Base-by-base conservation (phyloP, 2,888 invertebrate genomes). In the Harmothoe impar region DNA sequence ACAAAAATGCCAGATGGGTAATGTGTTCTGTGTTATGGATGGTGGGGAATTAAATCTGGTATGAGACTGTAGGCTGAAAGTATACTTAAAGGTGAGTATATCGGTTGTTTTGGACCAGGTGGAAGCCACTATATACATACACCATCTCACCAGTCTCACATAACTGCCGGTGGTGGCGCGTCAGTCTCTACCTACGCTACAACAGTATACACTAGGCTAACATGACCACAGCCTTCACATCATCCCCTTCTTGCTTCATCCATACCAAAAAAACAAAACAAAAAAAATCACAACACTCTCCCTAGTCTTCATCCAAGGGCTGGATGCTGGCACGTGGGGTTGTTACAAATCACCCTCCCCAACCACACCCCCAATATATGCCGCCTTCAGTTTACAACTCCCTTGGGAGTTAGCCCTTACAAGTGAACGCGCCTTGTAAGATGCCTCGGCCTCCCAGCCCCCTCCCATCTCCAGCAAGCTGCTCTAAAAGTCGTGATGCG, bases 161-260 rank as follows among this genome's bases (percentile, higher is more conserved):
- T 3, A 62, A 62, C 62, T 62, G 35, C 81, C 81, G 81, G 23
- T 33, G 81, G 81, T 81, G 81, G 81, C 81, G 81, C 81, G 35
- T 15, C 43, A 81, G 81, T 33, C 81, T 33, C 81, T 10, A 43
- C 43, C 43, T 10, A 43, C 43, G 10, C 43, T 43, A 43, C 10
- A 43, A 3, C 3, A 7, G 43, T 43, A 43, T 43, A 43, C 10
- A 43, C 43, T 3, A 10, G 5, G 10, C 43, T 43, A 43, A 10
- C 43, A 43, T 10, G n/a, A n/a, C 3, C 62, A n/a, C 23, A 20
- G 20, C 62, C 62, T 62, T 62, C 62, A 62, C 62, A 20, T 3
- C 62, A 20, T 62, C 62, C 62, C 5, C 62, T 62, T 62, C 5
- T 15, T 62, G 23, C 62, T n/a, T 62, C 62, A 43, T 43, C 43